Conservation (phyloP, 2,888 invertebrate species). For the Xanthia icteritia region DNA sequence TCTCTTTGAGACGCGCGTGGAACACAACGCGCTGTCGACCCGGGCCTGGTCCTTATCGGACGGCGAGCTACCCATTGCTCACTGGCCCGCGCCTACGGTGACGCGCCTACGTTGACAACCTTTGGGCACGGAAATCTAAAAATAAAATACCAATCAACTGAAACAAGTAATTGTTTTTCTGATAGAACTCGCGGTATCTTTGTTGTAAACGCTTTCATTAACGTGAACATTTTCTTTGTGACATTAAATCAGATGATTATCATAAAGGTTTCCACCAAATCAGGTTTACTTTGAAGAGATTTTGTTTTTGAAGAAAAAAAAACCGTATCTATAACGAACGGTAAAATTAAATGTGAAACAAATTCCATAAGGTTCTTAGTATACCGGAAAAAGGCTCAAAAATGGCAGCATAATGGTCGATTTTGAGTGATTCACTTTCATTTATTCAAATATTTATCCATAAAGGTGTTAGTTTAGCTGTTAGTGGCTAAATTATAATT, state of each 20-base stretch:
- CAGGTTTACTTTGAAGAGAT: not conserved
- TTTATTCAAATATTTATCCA: not conserved
- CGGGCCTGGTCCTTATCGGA: no score
- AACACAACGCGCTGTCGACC: no score
- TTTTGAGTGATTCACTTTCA: not conserved
- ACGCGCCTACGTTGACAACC: no score
- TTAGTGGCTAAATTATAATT: no score
- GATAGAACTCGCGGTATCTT: not conserved
- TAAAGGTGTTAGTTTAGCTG: not conserved
- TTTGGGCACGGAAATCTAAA: not conserved
- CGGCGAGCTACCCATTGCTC: no score
- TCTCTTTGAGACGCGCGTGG: no score
- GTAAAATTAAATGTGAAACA: constrained; percentile 20
- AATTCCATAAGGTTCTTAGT: constrained; percentile 32
- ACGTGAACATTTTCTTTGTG: not conserved
- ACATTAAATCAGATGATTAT: not conserved
- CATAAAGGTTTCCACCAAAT: not conserved
- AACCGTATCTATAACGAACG: not conserved
- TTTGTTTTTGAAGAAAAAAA: not conserved
- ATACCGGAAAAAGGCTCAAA: not conserved
- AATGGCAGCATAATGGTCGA: not conserved
- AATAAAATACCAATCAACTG: not conserved
- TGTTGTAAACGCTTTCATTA: no score
- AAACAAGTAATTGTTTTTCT: not conserved
- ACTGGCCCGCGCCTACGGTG: no score